A percentile compares a stretch with the other conserved stretches of the same genome.
Conservation (phyloP, 2,888 invertebrate species). For the Eubasilissa splendida region DNA sequence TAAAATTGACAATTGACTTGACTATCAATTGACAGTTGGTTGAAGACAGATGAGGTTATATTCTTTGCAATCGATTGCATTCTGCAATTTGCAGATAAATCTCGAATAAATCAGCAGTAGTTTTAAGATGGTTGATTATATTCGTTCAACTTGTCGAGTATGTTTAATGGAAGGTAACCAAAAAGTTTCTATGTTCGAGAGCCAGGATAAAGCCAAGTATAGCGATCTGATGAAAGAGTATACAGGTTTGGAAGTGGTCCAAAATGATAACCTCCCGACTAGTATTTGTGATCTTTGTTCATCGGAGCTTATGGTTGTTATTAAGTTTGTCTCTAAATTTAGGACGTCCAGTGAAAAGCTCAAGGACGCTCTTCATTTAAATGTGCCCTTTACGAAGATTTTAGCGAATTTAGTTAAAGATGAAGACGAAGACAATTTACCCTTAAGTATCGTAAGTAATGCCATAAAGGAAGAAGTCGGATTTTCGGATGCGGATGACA, state of each 20-base stretch:
- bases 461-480: slow-evolving; percentile 12
- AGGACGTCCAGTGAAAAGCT: slow-evolving; percentile 30
- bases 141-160: slow-evolving; percentile 44
- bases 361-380: slow-evolving; percentile 25
- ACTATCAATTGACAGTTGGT: too few relatives aligned
- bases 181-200: slow-evolving; percentile 39
- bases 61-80: too few relatives aligned
- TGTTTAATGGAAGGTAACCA: slow-evolving; percentile 37
- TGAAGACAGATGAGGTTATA: too few relatives aligned
- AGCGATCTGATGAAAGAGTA: slow-evolving; percentile 47
- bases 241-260: slow-evolving; percentile 34
- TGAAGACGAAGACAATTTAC: slow-evolving; percentile 39
- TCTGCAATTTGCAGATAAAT: too few relatives aligned
- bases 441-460: slow-evolving; percentile 33
- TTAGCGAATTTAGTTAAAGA: slow-evolving; percentile 26
- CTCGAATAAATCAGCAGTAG: too few relatives aligned
- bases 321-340: slow-evolving; percentile 41
- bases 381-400: slow-evolving; percentile 28
- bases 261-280: slow-evolving; percentile 41
- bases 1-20: too few relatives aligned
- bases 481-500: slow-evolving; percentile 22
- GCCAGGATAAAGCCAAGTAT: slow-evolving; percentile 30
- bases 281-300: slow-evolving; percentile 43
- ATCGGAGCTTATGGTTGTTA: slow-evolving; percentile 36
- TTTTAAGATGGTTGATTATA: slow-evolving; percentile 19